These are phyloP conservation scores for Yoshiicerus persimilis DNA, from an alignment of 1,140 invertebrate genomes.

Conservation along the genomic window DNA sequence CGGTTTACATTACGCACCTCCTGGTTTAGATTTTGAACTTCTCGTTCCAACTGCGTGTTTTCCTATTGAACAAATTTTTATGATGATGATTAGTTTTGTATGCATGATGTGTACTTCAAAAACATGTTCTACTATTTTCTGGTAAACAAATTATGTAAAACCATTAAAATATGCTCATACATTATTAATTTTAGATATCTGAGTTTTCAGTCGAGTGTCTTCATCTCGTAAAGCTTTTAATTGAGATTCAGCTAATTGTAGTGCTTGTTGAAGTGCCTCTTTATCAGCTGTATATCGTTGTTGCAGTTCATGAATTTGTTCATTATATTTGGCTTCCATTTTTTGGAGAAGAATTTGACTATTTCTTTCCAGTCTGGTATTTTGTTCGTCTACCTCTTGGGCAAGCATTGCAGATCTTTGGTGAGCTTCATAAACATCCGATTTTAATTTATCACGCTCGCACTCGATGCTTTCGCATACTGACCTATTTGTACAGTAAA, in stretches of 20 bases:
- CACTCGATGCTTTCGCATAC: slow-evolving; percentile 40
- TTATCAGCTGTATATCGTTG: slow-evolving; percentile 68
- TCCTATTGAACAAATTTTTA: slow-evolving; percentile 55
- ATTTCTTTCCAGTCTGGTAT: slow-evolving; percentile 73
- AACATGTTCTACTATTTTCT: too few species aligned
- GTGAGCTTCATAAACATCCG: slow-evolving; percentile 77
- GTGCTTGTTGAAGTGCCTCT: slow-evolving; percentile 63
- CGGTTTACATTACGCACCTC: slow-evolving; percentile 58
- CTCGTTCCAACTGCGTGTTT: slow-evolving; percentile 64
- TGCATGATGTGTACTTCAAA: neutral
- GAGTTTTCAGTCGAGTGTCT: slow-evolving; percentile 59
- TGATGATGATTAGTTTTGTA: neutral
- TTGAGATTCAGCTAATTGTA: slow-evolving; percentile 62
- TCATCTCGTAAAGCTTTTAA: slow-evolving; percentile 59
- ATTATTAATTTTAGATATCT: slow-evolving; percentile 58
- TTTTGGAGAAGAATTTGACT: slow-evolving; percentile 63
- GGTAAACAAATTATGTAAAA: too few species aligned
- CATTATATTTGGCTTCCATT: slow-evolving; percentile 73
- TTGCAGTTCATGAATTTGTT: slow-evolving; percentile 69
- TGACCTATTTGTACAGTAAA: neutral
- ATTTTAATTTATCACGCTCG: slow-evolving; percentile 69
- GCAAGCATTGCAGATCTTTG: slow-evolving; percentile 74
- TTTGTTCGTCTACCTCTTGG: slow-evolving; percentile 86
- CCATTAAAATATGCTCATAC: slow-evolving; percentile 40
- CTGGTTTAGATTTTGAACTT: slow-evolving; percentile 64